Evolutionary conservation across 2,888 invertebrate species (phyloP), one percentile per base, ranked within the genome.

Genomic region (Arctia plantaginis): DNA sequence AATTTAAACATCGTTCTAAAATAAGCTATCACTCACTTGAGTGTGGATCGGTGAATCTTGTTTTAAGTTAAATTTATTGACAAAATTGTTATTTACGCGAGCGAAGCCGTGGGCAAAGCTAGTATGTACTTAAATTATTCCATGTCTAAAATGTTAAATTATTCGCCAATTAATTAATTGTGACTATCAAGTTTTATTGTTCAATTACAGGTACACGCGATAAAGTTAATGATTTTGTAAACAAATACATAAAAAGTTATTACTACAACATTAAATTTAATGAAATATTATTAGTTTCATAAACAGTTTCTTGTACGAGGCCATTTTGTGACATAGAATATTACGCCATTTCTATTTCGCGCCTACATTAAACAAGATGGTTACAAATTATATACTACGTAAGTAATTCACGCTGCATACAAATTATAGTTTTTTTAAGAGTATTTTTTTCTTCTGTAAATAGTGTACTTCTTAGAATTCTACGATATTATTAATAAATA

Each of bases 151-250:
- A 10, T 51, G 51, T 51, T 51, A 12, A 10, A 23, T 41, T 27
- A 23, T 15, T n/a, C 4, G 18, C 41, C 13, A 13, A 44, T 13
- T 20, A 20, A 47, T 47, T 20, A 47, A 47, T 41, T 10, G 20
- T 30, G 39, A 0, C 1, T 33, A 35, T 68, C 35, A 68, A 68
- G 6, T 66, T 51, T 30, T 47, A 51, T 4, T 18, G 39, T 62
- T 69, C 64, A 65, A 47, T 71, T 71, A 64, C 33, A 30, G 12
- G n/a, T 23, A 47, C 62, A n/a, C 23, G 44, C 65, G 47, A 71
- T 47, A 65, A 65, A 33, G n/a, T 71, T 47, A 47, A 71, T 65
- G 64, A 65, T 35, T 64, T 71, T 18, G 35, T 71, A 35, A 71
- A 47, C 23, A 47, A 33, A 65, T 18, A 71, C 41, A 70, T n/a